Percentiles rank a stretch among this genome's conserved stretches.
Conservation (phyloP, 2,797 vertebrate species). For the Hylomyscus alleni region DNA sequence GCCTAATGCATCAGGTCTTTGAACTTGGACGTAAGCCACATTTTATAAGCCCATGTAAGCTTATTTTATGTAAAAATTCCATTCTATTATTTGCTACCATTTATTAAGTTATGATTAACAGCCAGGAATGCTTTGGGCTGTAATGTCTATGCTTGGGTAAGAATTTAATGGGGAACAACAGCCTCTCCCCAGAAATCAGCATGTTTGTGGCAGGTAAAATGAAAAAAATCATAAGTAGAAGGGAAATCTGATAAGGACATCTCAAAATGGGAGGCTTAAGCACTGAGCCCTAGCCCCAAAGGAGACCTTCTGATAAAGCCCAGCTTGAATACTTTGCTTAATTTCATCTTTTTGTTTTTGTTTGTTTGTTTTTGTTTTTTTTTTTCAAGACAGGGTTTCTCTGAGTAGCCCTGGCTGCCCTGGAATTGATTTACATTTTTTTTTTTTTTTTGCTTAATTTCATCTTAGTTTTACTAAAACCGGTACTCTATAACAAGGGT, state of each 20-base stretch:
- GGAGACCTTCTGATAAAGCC: background rate
- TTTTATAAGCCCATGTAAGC: slow-evolving; percentile 62
- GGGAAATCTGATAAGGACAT: background rate
- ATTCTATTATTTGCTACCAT: slow-evolving; percentile 35
- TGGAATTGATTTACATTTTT: too few species aligned
- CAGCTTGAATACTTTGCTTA: slow-evolving; percentile 33
- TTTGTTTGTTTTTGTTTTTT: too few species aligned
- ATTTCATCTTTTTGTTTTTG: slow-evolving; percentile 65
- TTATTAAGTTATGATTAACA: slow-evolving; percentile 21
- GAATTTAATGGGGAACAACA: slow-evolving; percentile 42
- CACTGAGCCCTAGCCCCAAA: background rate
- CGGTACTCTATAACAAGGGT: background rate
- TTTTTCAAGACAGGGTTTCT: too few species aligned
- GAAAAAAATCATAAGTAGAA: slow-evolving; percentile 15
- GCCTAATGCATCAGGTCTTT: background rate
- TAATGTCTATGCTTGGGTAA: background rate
- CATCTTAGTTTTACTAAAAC: slow-evolving; percentile 37
- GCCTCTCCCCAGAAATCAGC: slow-evolving; percentile 14
- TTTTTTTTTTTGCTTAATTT: slow-evolving; percentile 39
- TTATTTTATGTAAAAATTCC: slow-evolving; percentile 53
- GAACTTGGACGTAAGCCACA: slow-evolving; percentile 44
- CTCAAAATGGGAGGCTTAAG: background rate
- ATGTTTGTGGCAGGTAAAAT: background rate
- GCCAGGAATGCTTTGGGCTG: slow-evolving; percentile 16
- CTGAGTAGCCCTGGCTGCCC: too few species aligned